Percentiles rank a stretch among this genome's conserved stretches.
These are phyloP conservation scores for Microtus ochrogaster DNA, from an alignment of 2,113 vertebrate species.

Conservation along the genomic window DNA sequence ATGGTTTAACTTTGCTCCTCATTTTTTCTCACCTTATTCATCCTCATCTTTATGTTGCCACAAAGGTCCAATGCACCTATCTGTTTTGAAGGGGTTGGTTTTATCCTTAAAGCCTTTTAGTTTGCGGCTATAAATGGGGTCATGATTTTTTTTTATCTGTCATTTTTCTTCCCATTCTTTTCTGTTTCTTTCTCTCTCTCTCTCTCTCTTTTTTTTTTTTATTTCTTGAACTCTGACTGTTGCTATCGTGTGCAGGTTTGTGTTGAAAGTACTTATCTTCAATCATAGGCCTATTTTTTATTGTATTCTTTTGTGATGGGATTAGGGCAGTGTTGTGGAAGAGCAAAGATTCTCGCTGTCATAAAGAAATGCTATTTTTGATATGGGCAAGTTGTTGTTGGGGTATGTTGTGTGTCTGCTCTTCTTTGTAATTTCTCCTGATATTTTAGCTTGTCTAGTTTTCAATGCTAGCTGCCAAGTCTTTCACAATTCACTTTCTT, in stretches of 20 bases:
- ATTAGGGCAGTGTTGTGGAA: slow-evolving; percentile 5
- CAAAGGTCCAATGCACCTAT: background rate
- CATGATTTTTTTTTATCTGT: background rate
- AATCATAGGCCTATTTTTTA: background rate
- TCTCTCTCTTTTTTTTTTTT: background rate
- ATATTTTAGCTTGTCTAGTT: background rate
- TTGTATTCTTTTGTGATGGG: background rate
- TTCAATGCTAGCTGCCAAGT: background rate
- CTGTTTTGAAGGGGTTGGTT: background rate
- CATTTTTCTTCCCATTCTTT: slow-evolving; percentile 14
- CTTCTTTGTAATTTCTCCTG: background rate
- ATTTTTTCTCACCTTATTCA: background rate
- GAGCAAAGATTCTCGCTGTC: background rate
- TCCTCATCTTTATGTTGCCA: background rate
- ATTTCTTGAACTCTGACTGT: slow-evolving; percentile 7
- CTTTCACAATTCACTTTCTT: background rate
- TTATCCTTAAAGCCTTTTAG: background rate
- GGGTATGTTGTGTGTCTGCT: background rate
- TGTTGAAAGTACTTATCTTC: background rate
- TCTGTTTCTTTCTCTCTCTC: background rate
- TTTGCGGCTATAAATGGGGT: background rate
- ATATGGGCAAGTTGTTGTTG: background rate
- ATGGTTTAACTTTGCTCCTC: background rate
- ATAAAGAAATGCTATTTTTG: background rate
- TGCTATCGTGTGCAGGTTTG: background rate